Conservation (phyloP, 2,113 vertebrate genomes). For the Eira barbara region DNA sequence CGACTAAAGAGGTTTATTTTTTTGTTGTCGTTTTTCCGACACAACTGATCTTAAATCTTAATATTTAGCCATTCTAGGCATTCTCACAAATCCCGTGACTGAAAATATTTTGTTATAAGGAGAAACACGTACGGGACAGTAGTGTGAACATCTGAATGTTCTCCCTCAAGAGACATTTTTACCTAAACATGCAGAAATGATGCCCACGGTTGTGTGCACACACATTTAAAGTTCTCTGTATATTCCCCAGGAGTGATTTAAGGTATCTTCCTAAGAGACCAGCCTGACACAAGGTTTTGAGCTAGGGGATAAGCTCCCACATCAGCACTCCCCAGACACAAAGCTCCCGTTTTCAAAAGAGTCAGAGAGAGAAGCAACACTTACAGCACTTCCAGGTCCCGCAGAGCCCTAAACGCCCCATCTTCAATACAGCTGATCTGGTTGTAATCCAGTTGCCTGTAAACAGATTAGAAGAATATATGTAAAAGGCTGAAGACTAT, state of each 20-base stretch:
- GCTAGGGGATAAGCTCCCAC: slow-evolving; percentile 65
- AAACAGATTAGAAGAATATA: slow-evolving; percentile 82
- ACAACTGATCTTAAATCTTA: not conserved
- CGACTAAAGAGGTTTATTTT: not conserved
- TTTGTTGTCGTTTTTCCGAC: not conserved
- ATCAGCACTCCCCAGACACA: slow-evolving; percentile 57
- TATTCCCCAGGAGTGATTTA: slow-evolving; percentile 46
- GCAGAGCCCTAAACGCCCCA: slow-evolving; percentile 94
- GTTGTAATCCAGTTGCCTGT: slow-evolving; percentile 99
- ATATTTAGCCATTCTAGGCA: not conserved
- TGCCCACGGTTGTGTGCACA: not conserved
- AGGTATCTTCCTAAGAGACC: slow-evolving; percentile 57
- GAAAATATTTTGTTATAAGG: slow-evolving; percentile 7
- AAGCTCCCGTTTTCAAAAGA: slow-evolving; percentile 60
- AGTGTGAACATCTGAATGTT: not conserved
- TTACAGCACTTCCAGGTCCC: slow-evolving; percentile 99
- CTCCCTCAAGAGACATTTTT: not conserved
- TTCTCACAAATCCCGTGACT: not conserved
- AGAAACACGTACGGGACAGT: not conserved
- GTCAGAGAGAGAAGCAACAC: slow-evolving; percentile 82
- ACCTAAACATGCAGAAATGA: not conserved
- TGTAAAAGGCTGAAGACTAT: slow-evolving; percentile 65
- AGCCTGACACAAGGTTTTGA: slow-evolving; percentile 63
- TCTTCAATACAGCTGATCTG: slow-evolving; percentile 99
- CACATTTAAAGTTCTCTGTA: slow-evolving; percentile 24